Conservation (phyloP, 2,113 vertebrate genomes). For the Coturnix japonica region DNA sequence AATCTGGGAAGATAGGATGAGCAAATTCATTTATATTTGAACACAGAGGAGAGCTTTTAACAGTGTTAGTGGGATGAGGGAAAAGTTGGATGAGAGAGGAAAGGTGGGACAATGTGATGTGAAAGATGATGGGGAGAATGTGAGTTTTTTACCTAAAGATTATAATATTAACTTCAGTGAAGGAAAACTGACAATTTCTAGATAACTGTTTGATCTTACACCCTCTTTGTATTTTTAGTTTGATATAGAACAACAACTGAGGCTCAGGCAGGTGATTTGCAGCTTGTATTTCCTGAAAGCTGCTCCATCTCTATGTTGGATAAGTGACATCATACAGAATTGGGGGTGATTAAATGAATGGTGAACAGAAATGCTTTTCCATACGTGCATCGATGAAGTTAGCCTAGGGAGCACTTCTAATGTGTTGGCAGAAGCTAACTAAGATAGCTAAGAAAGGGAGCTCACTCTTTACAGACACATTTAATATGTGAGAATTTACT, state of each 20-base stretch:
- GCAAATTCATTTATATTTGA: not conserved
- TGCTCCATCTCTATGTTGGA: not conserved
- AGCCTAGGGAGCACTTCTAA: not conserved
- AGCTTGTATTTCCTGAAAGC: not conserved
- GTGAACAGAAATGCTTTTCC: not conserved
- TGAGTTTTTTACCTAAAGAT: not conserved
- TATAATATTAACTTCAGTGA: not conserved
- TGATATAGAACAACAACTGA: not conserved
- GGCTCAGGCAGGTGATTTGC: not conserved
- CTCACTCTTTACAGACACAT: not conserved
- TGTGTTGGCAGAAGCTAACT: not conserved
- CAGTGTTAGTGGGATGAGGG: not conserved
- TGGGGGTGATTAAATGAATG: not conserved
- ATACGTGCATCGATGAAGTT: accelerated
- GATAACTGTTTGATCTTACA: not conserved
- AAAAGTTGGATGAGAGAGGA: not conserved
- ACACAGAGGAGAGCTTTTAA: not conserved
- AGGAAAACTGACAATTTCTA: not conserved
- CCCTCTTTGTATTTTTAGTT: not conserved
- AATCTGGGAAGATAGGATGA: not conserved
- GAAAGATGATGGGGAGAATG: not conserved
- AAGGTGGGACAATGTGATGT: not conserved
- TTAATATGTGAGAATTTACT: not conserved
- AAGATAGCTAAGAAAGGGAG: not conserved
- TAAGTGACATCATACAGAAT: not conserved